Conservation (phyloP, 2,888 invertebrate species). For the Spatulosminthurus flaviceps region DNA sequence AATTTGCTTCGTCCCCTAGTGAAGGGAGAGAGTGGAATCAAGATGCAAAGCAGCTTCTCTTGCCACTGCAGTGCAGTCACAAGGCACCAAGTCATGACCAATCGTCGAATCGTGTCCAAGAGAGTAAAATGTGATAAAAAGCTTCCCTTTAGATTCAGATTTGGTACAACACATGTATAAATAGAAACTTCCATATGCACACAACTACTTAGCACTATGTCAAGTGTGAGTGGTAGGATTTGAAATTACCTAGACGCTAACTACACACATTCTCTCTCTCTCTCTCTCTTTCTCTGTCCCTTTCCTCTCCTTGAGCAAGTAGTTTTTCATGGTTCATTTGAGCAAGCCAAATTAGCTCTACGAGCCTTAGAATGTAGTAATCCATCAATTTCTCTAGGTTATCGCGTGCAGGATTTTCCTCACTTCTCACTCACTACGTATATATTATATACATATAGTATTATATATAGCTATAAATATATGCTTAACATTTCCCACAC, state of each 20-base stretch:
- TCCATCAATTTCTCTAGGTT: conserved; percentile 9
- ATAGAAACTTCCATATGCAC: no score
- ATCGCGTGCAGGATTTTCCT: background rate
- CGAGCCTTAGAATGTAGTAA: background rate
- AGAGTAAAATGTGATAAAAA: conserved; percentile 5
- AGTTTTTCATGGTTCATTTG: background rate
- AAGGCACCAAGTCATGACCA: background rate
- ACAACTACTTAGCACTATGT: background rate
- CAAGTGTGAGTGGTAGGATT: no score
- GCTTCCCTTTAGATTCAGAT: background rate
- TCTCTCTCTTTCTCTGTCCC: background rate
- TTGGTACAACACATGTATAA: background rate
- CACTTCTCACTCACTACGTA: no score
- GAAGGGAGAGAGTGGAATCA: conserved; percentile 1
- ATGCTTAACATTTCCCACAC: background rate
- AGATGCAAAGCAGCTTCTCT: conserved; percentile 21
- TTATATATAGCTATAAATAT: no score
- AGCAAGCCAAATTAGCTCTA: background rate
- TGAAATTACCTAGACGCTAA: background rate
- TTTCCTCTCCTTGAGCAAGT: background rate
- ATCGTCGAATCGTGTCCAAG: conserved; percentile 12
- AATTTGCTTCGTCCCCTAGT: no score
- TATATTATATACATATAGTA: no score
- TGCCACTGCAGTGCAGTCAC: background rate
- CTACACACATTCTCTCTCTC: background rate